phyloP scores from a whole-genome alignment of 2,113 vertebrate species.

The Thalassarche chlororhynchos region DNA sequence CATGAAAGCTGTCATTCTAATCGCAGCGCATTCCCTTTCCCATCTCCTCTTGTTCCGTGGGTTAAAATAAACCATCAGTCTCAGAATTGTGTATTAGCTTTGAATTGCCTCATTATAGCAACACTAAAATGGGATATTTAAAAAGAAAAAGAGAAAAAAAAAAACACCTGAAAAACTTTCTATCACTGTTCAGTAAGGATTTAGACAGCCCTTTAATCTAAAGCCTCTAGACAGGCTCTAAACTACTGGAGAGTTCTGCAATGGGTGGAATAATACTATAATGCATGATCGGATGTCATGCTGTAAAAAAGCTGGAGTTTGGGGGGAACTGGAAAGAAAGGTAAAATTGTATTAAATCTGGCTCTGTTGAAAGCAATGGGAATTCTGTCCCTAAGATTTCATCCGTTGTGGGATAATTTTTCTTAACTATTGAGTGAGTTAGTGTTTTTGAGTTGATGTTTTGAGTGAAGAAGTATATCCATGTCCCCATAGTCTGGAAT shows the following conservation, averaged over 20 bases:
- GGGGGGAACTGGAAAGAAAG: neutral
- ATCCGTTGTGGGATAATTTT: neutral
- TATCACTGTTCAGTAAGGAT: neutral
- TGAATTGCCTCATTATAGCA: constrained; percentile 40
- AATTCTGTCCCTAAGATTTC: neutral
- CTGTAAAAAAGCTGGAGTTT: neutral
- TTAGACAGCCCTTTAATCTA: constrained; percentile 42
- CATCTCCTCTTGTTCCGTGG: neutral
- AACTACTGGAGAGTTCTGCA: neutral
- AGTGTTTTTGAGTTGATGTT: neutral
- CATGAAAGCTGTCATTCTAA: constrained; percentile 34
- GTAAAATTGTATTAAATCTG: neutral
- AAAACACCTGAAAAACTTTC: neutral
- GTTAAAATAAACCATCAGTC: constrained; percentile 37
- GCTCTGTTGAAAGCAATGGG: neutral
- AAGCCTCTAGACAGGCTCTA: neutral
- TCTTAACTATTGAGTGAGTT: neutral
- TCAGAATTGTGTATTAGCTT: constrained; percentile 36
- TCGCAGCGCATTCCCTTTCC: neutral
- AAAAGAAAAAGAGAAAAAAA: neutral
- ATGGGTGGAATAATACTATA: neutral
- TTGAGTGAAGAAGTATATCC: neutral
- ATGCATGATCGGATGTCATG: neutral
- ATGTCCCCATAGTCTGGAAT: neutral
- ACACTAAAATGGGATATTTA: neutral